Evolutionary conservation across 2,797 vertebrate genomes (phyloP), one percentile per base, ranked within the genome.

Genomic region (Heteromormyrus szaboi): DNA sequence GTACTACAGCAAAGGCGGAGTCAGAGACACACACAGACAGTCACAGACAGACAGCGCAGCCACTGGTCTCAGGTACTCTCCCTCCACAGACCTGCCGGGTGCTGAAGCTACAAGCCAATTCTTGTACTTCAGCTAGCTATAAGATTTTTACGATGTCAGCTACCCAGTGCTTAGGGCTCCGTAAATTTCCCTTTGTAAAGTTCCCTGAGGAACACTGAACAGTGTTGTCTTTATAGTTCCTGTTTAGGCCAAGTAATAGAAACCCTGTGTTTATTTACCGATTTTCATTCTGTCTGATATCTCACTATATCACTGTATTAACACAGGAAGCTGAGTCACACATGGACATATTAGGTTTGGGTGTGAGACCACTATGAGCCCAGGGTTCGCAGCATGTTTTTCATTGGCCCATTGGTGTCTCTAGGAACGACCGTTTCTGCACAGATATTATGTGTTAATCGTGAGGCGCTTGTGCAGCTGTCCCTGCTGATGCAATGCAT

Each of bases 61-160:
- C 89, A 68, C 88, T 95, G 93, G 91, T 89, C 88, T 94, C 93
- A 93, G 89, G 59, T 84, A 44, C 90, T 89, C 91, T 93, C 91
- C 88, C 89, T 91, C 81, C 91, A 93, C 92, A 92, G 90, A 92
- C 90, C 93, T 94, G 88, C 89, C 17, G 68, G 88, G 53, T 44
- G 72, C 85, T 90, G 72, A 46, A 91, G 87, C 89, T 91, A 90
- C 93, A 95, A 93, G 93, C 89, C 92, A 90, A 91, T 89, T 92
- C 94, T 92, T 91, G 91, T 88, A 62, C 90, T 51, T 91, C 90
- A 89, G 68, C 68, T 41, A 8, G 90, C 89, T 90, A 48, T 76
- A 37, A 17, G 89, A 89, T 91, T 88, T 81, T 33, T 89, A 90
- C 91, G 89, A 91, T 89, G 89, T 84, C 87, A 59, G 85, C 88